These are phyloP conservation scores for Ondatra zibethicus DNA, from an alignment of 2,113 vertebrate genomes.

Conservation along the genomic window DNA sequence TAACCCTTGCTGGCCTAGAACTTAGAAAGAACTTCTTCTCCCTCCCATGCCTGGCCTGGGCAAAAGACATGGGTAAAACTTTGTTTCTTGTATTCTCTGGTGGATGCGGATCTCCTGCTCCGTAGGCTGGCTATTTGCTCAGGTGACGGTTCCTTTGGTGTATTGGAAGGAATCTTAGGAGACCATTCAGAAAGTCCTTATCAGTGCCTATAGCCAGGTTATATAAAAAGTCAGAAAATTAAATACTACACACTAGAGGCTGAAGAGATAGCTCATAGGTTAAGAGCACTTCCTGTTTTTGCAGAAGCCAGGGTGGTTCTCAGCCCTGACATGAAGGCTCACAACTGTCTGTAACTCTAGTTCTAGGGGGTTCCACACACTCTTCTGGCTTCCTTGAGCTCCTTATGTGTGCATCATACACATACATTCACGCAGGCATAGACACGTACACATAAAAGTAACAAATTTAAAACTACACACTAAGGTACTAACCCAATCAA, in stretches of 20 bases:
- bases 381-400: not conserved
- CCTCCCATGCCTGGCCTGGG: not conserved
- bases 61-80: not conserved
- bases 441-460: not conserved
- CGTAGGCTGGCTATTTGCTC: not conserved
- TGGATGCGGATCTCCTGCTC: not conserved
- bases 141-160: not conserved
- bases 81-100: not conserved
- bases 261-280: not conserved
- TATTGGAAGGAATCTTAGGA: not conserved
- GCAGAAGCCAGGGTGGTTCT: not conserved
- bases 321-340: not conserved
- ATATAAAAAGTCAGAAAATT: not conserved
- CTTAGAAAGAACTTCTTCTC: not conserved
- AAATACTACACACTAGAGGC: not conserved
- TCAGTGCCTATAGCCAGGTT: not conserved
- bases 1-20: not conserved
- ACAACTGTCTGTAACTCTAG: not conserved
- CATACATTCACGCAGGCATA: not conserved
- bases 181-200: not conserved
- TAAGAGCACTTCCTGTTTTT: not conserved
- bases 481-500: too few relatives aligned
- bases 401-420: not conserved
- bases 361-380: not conserved
- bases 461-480: not conserved